Conservation (phyloP, 2,113 vertebrate genomes). For the Xenopus borealis region DNA sequence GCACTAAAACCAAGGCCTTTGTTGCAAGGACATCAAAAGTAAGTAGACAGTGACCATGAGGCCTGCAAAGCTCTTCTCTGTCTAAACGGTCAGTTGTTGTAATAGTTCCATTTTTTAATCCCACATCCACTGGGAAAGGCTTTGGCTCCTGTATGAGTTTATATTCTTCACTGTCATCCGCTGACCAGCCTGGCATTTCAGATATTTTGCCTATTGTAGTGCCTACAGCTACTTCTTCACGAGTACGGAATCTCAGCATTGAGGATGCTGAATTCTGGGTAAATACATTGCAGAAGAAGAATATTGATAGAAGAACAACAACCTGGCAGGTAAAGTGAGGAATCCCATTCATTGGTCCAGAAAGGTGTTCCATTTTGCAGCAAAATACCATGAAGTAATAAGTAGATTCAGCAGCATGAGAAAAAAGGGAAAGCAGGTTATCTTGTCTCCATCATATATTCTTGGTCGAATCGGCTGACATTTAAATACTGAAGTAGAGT, state of each 20-base stretch:
- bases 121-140: conserved; percentile 71
- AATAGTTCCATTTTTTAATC: conserved; percentile 67
- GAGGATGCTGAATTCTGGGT: conserved; percentile 66
- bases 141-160: conserved; percentile 75
- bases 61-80: conserved; percentile 81
- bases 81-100: conserved; percentile 76
- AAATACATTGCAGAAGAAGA: conserved; percentile 53
- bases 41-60: conserved; percentile 76
- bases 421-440: background rate
- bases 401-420: background rate
- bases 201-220: conserved; percentile 77
- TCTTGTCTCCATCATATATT: too few species aligned
- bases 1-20: conserved; percentile 70
- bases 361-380: conserved; percentile 48
- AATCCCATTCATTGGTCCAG: background rate
- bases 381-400: conserved; percentile 42
- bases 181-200: conserved; percentile 66
- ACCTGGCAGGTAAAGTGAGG: background rate
- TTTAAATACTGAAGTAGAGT: conserved; percentile 21
- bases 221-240: conserved; percentile 78
- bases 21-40: conserved; percentile 77
- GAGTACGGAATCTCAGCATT: conserved; percentile 72
- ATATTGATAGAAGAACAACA: conserved; percentile 26
- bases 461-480: background rate
- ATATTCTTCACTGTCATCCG: conserved; percentile 67